phyloP scores from a whole-genome alignment of 2,797 vertebrate genomes.

The Danio jaintianensis region DNA sequence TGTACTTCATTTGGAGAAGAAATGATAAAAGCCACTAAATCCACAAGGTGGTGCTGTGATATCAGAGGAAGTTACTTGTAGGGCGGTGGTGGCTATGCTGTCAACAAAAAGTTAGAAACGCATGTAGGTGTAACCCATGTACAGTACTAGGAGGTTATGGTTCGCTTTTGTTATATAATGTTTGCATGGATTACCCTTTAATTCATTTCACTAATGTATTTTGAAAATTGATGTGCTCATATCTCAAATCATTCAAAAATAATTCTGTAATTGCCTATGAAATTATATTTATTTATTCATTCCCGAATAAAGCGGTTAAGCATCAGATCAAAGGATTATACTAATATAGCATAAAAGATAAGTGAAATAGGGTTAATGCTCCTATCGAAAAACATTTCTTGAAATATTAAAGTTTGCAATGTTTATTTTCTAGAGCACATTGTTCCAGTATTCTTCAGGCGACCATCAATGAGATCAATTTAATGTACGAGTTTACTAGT shows the following conservation, averaged over 20 bases:
- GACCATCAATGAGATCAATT: too few relatives aligned
- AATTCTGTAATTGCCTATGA: neutral
- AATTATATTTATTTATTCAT: neutral
- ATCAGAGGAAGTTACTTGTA: neutral
- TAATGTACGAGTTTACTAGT: too few relatives aligned
- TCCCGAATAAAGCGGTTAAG: neutral
- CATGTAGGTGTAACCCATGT: neutral
- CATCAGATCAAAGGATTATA: neutral
- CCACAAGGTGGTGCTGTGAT: constrained; percentile 17
- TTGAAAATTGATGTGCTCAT: neutral
- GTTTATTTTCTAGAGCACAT: too few relatives aligned
- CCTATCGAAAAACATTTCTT: neutral
- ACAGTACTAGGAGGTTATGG: constrained; percentile 12
- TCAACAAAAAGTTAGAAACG: neutral
- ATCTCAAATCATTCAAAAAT: neutral
- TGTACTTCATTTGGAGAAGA: neutral
- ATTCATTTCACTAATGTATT: neutral
- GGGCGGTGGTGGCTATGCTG: constrained; percentile 4
- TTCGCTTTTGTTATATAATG: neutral
- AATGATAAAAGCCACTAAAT: neutral
- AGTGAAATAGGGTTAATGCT: neutral
- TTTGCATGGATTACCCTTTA: neutral
- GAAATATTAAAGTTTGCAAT: neutral
- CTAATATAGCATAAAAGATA: neutral
- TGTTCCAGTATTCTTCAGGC: too few relatives aligned